Conservation (phyloP, 2,888 invertebrate genomes). For the Hoplodrina ambigua region DNA sequence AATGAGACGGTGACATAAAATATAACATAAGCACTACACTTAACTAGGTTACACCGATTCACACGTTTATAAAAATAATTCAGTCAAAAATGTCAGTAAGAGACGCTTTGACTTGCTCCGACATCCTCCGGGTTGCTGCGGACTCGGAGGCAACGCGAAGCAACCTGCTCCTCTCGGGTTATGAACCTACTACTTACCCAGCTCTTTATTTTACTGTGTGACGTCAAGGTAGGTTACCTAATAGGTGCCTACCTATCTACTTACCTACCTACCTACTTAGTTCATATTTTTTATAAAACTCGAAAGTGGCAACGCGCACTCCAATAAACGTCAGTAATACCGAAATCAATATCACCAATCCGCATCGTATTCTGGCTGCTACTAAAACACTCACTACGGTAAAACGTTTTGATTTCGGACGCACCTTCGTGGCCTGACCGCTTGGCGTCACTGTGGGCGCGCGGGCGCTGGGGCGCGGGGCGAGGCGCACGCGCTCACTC, state of each 20-base stretch:
- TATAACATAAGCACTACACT: no score
- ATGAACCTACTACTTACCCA: no score
- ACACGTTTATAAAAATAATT: background rate
- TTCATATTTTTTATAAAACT: constrained; percentile 5
- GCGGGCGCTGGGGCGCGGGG: background rate
- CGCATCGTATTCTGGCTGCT: constrained; percentile 8
- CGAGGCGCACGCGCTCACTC: constrained; percentile 64
- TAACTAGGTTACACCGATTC: no score
- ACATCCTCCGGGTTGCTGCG: background rate
- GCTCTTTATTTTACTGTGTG: background rate
- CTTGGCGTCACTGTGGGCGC: background rate
- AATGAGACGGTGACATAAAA: no score
- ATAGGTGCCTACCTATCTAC: background rate
- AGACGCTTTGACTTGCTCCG: no score
- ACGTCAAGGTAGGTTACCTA: background rate
- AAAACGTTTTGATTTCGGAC: constrained; percentile 42
- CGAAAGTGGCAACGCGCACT: constrained; percentile 26
- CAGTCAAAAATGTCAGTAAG: constrained; percentile 19
- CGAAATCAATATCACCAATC: background rate
- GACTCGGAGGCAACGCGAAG: background rate
- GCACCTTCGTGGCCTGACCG: constrained; percentile 16
- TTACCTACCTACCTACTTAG: no score
- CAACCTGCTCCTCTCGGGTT: background rate
- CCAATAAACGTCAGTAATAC: constrained; percentile 17
- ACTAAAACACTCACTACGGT: constrained; percentile 47